Conservation (phyloP, 2,113 vertebrate genomes). For the Turnix velox region DNA sequence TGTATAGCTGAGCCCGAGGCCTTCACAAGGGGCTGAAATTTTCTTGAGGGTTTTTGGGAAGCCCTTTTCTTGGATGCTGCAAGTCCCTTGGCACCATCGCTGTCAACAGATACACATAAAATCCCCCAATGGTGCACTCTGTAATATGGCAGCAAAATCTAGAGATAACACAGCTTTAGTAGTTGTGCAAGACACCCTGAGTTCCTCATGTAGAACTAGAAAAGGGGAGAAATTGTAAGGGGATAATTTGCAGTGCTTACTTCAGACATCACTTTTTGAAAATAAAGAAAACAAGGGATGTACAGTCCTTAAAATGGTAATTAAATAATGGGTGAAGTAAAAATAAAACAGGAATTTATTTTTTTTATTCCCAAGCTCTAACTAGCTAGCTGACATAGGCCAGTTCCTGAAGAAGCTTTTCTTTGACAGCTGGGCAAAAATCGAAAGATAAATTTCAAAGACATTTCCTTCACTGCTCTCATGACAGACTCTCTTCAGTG, state of each 20-base stretch:
- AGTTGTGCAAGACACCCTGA: neutral
- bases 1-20: neutral
- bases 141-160: neutral
- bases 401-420: neutral
- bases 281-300: neutral
- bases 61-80: neutral
- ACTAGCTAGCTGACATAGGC: neutral
- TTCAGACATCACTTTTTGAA: neutral
- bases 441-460: neutral
- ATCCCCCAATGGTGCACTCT: neutral
- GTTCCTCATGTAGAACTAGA: neutral
- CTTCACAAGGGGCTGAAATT: neutral
- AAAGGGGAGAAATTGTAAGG: neutral
- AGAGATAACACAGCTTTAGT: neutral
- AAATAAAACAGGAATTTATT: neutral
- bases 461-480: neutral
- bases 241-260: neutral
- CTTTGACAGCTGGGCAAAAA: neutral
- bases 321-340: neutral
- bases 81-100: neutral
- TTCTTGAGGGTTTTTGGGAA: neutral
- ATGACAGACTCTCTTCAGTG: neutral
- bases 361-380: neutral
- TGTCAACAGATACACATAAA: neutral
- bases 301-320: neutral